These are phyloP conservation scores for Platerodrilus igneus DNA, from an alignment of 2,888 invertebrate species.

Conservation along the genomic window DNA sequence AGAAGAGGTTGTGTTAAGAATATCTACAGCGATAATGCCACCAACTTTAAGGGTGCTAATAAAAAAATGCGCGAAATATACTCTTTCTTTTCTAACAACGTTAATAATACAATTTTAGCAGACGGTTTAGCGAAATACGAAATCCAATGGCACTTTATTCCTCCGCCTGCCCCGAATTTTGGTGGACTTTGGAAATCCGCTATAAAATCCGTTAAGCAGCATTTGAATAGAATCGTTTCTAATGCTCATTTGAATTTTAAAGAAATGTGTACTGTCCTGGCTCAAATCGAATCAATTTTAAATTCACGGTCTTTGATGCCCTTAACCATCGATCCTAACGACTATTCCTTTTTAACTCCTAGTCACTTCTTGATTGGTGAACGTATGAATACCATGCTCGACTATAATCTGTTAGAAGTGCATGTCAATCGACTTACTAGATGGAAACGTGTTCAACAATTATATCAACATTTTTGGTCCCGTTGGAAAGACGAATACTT, in stretches of 20 bases:
- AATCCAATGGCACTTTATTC: not conserved
- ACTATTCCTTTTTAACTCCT: no score
- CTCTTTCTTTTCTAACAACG: no score
- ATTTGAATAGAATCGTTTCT: not conserved
- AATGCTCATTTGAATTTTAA: not conserved
- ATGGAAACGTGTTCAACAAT: no score
- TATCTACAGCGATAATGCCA: conserved; percentile 36
- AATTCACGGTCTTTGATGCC: not conserved
- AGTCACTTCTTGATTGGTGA: conserved; percentile 1
- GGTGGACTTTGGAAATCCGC: conserved; percentile 1
- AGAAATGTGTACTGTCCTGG: not conserved
- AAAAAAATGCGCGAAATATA: not conserved
- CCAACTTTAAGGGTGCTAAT: conserved; percentile 37
- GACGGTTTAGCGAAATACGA: not conserved
- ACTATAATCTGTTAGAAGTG: no score
- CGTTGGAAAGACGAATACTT: no score
- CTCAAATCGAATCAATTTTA: not conserved
- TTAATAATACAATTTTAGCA: not conserved
- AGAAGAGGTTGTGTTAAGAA: conserved; percentile 30
- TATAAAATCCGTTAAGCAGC: not conserved
- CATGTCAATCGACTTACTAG: no score
- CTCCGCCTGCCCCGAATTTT: not conserved
- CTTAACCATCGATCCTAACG: not conserved
- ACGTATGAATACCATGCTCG: not conserved
- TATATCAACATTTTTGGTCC: no score